Conservation (phyloP, 2,888 invertebrate genomes). For the Silvanus unidentatus region DNA sequence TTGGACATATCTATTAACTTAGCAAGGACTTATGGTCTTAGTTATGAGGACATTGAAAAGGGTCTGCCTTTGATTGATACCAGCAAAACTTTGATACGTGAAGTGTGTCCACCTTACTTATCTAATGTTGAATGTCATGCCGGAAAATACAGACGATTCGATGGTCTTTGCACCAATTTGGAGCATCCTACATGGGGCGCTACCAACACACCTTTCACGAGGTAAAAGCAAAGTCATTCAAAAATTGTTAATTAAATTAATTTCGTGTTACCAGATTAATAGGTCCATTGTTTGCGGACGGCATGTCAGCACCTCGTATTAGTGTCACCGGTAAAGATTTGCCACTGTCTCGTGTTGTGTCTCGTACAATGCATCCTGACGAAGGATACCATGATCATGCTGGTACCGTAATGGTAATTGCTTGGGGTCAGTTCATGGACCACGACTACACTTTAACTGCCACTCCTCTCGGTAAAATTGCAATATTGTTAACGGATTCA, state of each 20-base stretch:
- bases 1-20: conserved; percentile 79
- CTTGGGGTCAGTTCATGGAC: conserved; percentile 95
- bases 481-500: too few relatives aligned
- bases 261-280: conserved; percentile 53
- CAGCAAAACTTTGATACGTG: conserved; percentile 76
- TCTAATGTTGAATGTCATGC: conserved; percentile 83
- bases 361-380: conserved; percentile 87
- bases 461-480: conserved; percentile 70
- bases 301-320: conserved; percentile 77
- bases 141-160: conserved; percentile 79
- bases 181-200: conserved; percentile 88
- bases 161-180: conserved; percentile 85
- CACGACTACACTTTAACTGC: conserved; percentile 87
- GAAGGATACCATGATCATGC: conserved; percentile 91
- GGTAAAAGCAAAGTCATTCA: conserved; percentile 46
- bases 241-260: background rate
- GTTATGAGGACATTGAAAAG: conserved; percentile 81
- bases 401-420: conserved; percentile 87
- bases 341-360: conserved; percentile 78
- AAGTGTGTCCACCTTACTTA: conserved; percentile 82
- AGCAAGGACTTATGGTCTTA: conserved; percentile 75
- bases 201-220: conserved; percentile 76
- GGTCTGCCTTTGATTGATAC: conserved; percentile 83
- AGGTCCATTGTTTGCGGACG: conserved; percentile 78
- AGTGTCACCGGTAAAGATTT: conserved; percentile 70